Conservation (phyloP, 2,797 vertebrate species). For the Hoplostethus atlanticus region DNA sequence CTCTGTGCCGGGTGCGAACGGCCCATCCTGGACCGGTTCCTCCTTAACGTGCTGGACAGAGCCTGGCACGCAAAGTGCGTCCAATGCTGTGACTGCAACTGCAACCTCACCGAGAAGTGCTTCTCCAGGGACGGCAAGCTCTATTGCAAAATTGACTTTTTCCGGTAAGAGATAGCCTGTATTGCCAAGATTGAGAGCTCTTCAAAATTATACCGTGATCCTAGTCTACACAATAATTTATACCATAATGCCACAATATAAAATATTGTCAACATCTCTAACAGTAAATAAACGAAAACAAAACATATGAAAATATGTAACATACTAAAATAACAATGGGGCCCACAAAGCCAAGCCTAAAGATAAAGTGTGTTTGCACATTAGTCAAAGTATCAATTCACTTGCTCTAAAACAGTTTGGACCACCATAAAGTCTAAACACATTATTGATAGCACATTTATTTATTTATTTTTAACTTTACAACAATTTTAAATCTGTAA, state of each 20-base stretch:
- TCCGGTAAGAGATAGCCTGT: conserved; percentile 87
- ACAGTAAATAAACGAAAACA: background rate
- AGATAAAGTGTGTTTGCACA: background rate
- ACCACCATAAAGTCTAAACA: background rate
- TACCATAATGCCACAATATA: background rate
- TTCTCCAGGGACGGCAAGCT: conserved; percentile 98
- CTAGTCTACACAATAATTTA: background rate
- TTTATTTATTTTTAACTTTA: too few species aligned
- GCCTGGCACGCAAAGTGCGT: conserved; percentile 99
- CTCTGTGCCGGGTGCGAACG: conserved; percentile 98
- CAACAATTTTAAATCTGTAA: background rate
- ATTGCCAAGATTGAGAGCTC: background rate
- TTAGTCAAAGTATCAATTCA: background rate
- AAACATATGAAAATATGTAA: background rate
- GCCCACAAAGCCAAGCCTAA: background rate
- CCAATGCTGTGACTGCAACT: conserved; percentile 97
- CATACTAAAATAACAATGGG: background rate
- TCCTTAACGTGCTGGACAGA: conserved; percentile 97
- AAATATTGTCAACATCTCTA: too few species aligned
- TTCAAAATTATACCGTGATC: background rate
- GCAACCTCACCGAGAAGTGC: conserved; percentile 97
- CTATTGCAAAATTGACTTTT: conserved; percentile 98
- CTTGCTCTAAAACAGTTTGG: background rate
- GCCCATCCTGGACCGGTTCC: conserved; percentile 98
- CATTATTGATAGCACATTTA: background rate